Conservation (phyloP, 2,113 vertebrate species). For the Sphyrna mokarran region DNA sequence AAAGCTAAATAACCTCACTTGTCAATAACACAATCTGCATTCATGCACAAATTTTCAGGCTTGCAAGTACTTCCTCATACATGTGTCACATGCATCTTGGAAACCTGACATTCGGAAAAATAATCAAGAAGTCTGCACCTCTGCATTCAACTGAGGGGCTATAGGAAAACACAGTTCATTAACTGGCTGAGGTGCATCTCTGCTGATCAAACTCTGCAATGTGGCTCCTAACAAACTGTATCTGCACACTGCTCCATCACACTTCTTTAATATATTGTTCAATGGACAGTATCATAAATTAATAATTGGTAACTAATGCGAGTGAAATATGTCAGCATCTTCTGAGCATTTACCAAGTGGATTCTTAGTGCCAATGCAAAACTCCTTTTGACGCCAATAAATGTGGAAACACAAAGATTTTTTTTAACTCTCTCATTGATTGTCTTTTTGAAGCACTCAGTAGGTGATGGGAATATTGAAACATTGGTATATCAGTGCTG, state of each 20-base stretch:
- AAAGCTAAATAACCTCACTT: constrained; percentile 40
- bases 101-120: background rate
- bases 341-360: background rate
- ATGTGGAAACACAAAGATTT: background rate
- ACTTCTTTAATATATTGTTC: too few species aligned
- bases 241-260: background rate
- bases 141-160: background rate
- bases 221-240: background rate
- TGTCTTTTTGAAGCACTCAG: constrained; percentile 22
- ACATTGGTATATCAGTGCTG: constrained; percentile 28
- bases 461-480: constrained; percentile 33
- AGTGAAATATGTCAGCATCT: background rate
- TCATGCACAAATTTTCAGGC: constrained; percentile 10
- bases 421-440: background rate
- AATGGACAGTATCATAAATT: constrained; percentile 1
- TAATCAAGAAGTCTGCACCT: background rate
- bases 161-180: background rate
- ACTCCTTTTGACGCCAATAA: background rate
- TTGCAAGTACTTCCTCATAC: background rate
- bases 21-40: constrained; percentile 32
- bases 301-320: background rate
- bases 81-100: background rate
- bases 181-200: background rate
- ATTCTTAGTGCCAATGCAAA: background rate
- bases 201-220: background rate